Evolutionary conservation across 2,113 vertebrate species (phyloP).

Genomic region (Dromaius novaehollandiae): DNA sequence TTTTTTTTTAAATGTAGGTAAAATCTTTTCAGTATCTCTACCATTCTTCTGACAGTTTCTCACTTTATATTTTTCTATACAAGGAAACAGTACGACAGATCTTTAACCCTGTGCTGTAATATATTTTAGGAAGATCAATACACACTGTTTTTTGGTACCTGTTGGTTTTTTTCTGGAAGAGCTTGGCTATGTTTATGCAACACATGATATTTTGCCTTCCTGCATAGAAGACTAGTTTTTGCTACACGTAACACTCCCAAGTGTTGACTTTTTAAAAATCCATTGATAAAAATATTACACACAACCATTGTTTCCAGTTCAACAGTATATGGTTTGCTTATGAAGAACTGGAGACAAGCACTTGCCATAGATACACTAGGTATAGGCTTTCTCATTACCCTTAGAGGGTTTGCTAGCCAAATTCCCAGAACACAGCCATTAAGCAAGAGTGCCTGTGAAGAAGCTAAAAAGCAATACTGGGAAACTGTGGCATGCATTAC

Average conservation of each 20-base stretch:
- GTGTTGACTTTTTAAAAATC: neutral
- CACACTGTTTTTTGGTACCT: neutral
- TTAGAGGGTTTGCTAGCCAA: neutral
- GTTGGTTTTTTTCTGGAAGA: neutral
- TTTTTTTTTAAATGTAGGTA: neutral
- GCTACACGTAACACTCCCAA: neutral
- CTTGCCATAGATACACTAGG: neutral
- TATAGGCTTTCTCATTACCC: neutral
- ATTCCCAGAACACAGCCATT: neutral
- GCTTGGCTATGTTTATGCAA: neutral
- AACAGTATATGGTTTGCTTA: neutral
- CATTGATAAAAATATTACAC: neutral
- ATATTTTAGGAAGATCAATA: neutral
- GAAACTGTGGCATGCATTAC: neutral
- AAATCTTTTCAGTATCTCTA: neutral
- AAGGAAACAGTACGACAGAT: neutral
- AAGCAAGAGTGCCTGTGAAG: accelerated
- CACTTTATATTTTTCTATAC: neutral
- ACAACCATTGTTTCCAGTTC: neutral
- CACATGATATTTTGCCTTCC: neutral
- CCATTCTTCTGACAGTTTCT: neutral
- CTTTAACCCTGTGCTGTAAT: neutral
- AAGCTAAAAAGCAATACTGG: neutral
- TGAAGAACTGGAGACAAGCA: neutral
- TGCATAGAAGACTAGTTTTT: neutral